Percentiles rank a stretch among this genome's conserved stretches.
phyloP scores from a whole-genome alignment of 2,797 vertebrate genomes.

The Phrynocephalus vlangalii region DNA sequence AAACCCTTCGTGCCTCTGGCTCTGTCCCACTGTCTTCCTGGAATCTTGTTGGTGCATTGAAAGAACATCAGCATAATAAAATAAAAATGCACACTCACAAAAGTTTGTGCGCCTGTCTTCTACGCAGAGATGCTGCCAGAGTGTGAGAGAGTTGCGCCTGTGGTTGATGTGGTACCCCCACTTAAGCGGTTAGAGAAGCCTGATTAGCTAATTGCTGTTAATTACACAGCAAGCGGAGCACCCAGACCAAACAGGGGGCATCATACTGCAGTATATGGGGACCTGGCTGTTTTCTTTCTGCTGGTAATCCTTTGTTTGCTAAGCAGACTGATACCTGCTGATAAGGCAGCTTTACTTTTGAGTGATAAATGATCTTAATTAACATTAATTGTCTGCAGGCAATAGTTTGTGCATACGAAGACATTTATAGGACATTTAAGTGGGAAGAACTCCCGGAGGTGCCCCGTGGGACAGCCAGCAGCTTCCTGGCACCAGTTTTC shows the following conservation, averaged over 20 bases:
- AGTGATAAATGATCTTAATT: slow-evolving; percentile 77
- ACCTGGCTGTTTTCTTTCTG: slow-evolving; percentile 33
- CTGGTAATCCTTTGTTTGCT: slow-evolving; percentile 64
- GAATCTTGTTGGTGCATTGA: no score
- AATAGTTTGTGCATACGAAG: slow-evolving; percentile 62
- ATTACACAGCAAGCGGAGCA: slow-evolving; percentile 60
- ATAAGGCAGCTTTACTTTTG: slow-evolving; percentile 65
- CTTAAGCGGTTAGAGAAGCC: slow-evolving; percentile 49
- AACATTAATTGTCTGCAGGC: slow-evolving; percentile 69
- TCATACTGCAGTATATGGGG: slow-evolving; percentile 33
- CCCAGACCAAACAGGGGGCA: slow-evolving; percentile 25
- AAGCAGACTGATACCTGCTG: slow-evolving; percentile 70
- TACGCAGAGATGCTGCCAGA: slow-evolving; percentile 40
- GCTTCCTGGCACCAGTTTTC: fast-evolving
- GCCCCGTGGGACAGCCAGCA: not conserved
- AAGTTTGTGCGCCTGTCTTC: slow-evolving; percentile 13
- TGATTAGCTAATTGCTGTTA: slow-evolving; percentile 73
- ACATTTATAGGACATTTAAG: slow-evolving; percentile 53
- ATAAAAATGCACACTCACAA: no score
- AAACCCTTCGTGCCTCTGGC: no score
- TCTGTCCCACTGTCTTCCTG: no score
- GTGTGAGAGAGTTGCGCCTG: slow-evolving; percentile 42
- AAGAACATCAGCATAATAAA: no score
- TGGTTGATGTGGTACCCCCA: slow-evolving; percentile 47
- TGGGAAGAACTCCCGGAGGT: slow-evolving; percentile 33